Evolutionary conservation across 1,140 invertebrate genomes (phyloP).

Genomic region (Dendroctonus ponderosae): DNA sequence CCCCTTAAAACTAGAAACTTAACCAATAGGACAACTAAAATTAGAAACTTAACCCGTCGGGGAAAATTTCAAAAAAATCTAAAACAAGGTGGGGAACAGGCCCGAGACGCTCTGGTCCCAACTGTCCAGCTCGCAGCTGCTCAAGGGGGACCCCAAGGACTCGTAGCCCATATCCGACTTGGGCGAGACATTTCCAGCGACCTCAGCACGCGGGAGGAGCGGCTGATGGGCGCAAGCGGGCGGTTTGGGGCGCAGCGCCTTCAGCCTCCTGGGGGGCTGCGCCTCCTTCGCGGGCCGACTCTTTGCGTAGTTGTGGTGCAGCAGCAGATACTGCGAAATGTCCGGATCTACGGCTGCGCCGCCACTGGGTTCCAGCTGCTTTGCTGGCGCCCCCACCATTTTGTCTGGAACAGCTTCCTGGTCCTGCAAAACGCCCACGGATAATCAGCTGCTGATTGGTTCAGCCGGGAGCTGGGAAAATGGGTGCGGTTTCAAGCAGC

Average conservation of each 20-base stretch:
- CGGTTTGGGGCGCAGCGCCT: constrained; percentile 36
- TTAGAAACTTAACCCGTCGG: too few relatives aligned
- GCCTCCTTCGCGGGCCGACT: background rate
- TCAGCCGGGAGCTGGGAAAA: too few relatives aligned
- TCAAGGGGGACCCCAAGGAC: constrained; percentile 46
- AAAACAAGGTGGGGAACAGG: constrained; percentile 48
- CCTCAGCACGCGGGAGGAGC: background rate
- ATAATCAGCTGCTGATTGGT: too few relatives aligned
- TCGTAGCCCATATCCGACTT: constrained; percentile 49
- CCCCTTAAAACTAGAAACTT: too few relatives aligned
- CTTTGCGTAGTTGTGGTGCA: constrained; percentile 49
- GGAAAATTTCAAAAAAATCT: too few relatives aligned
- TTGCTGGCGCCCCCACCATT: constrained; percentile 78
- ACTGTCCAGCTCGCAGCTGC: constrained; percentile 39
- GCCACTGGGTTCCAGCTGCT: constrained; percentile 76
- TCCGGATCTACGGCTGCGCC: constrained; percentile 47
- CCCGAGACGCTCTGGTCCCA: constrained; percentile 48
- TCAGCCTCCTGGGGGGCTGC: constrained; percentile 37
- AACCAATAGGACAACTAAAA: too few relatives aligned
- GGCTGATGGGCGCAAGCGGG: background rate
- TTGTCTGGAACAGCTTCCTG: constrained; percentile 46
- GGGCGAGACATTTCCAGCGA: constrained; percentile 23
- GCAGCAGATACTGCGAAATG: constrained; percentile 45
- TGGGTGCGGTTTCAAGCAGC: too few relatives aligned
- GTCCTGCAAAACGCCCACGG: too few relatives aligned